Percentiles rank a stretch among this genome's conserved stretches.
These are phyloP conservation scores for Drosophila lini DNA, from an alignment of 1,140 invertebrate genomes.

Conservation along the genomic window DNA sequence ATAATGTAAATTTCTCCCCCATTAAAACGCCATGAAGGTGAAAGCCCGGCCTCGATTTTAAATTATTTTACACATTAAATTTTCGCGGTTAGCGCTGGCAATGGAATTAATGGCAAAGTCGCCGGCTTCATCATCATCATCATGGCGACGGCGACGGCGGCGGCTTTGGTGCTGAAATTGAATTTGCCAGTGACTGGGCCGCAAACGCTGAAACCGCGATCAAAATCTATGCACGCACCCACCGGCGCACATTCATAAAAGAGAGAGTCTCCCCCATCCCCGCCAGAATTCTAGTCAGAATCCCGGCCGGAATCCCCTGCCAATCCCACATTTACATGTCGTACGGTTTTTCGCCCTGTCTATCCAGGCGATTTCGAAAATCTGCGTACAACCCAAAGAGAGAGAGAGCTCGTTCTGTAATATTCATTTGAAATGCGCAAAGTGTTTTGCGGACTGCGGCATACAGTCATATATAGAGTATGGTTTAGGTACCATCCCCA, in stretches of 20 bases:
- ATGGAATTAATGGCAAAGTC: constrained; percentile 49
- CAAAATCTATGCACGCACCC: constrained; percentile 62
- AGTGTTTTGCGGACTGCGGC: constrained; percentile 56
- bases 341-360: neutral
- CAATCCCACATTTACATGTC: constrained; percentile 16
- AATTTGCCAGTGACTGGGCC: constrained; percentile 66
- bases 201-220: constrained; percentile 69
- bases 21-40: constrained; percentile 14
- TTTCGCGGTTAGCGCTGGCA: constrained; percentile 45
- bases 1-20: constrained; percentile 18
- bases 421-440: constrained; percentile 75
- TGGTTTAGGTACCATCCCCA: neutral
- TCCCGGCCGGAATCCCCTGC: neutral
- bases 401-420: constrained; percentile 27
- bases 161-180: constrained; percentile 63
- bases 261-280: neutral
- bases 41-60: neutral
- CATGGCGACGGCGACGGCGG: neutral
- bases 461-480: neutral
- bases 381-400: constrained; percentile 38
- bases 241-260: constrained; percentile 25
- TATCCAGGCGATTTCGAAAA: constrained; percentile 37
- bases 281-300: neutral
- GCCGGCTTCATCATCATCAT: constrained; percentile 23
- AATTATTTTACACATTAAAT: constrained; percentile 62